Evolutionary conservation across 1,140 invertebrate genomes (phyloP).

Genomic region (Proales similis): DNA sequence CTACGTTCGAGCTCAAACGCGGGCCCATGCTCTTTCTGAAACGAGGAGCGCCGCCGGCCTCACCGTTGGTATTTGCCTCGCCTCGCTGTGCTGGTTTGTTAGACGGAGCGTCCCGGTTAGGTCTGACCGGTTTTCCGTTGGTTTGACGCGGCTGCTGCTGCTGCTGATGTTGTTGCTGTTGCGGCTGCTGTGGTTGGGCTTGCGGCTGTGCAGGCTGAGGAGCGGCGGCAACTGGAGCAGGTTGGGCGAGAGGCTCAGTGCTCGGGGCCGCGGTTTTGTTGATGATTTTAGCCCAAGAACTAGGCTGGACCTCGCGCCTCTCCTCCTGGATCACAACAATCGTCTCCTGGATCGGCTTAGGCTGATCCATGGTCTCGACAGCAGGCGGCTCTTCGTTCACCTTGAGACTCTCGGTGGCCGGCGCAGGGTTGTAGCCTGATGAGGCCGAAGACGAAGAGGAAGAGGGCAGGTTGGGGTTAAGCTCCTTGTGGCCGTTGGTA

Average conservation of each 20-base stretch:
- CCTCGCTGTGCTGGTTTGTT: slow-evolving; percentile 7
- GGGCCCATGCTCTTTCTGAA: no score
- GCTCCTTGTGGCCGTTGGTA: not conserved
- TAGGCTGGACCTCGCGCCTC: slow-evolving; percentile 2
- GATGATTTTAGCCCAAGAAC: slow-evolving; percentile 35
- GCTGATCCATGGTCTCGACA: not conserved
- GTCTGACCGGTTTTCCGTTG: not conserved
- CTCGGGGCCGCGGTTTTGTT: not conserved
- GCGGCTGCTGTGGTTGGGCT: not conserved
- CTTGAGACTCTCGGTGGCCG: no score
- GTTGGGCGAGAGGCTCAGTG: not conserved
- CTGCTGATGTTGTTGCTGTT: not conserved
- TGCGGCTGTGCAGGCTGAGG: not conserved
- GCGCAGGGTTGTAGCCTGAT: not conserved
- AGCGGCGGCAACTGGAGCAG: not conserved
- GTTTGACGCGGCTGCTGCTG: not conserved
- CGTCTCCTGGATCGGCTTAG: not conserved
- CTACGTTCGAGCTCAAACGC: no score
- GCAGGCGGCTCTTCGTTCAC: no score
- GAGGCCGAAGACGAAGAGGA: not conserved
- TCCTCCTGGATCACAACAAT: not conserved
- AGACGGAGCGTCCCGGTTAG: not conserved
- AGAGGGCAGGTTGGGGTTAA: not conserved
- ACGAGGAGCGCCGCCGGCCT: no score
- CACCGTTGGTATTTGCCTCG: slow-evolving; percentile 6